Percentiles rank a stretch among this genome's conserved stretches.
Evolutionary conservation across 2,888 invertebrate genomes (phyloP).

Genomic region (Rapana venosa): DNA sequence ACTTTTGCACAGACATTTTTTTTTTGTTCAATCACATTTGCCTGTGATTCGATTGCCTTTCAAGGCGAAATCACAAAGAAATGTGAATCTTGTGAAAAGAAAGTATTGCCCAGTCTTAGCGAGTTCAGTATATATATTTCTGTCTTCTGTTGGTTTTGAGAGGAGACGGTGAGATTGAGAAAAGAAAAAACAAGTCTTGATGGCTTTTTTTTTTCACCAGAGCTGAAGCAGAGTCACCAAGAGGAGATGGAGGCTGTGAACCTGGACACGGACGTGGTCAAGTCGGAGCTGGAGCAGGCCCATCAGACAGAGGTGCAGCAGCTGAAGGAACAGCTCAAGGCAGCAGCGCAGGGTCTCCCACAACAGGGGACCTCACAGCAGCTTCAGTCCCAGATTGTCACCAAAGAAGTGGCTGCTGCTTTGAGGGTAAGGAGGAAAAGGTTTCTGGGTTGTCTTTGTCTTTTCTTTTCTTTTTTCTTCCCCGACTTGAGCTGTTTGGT

Average conservation of each 20-base stretch:
- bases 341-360: conserved; percentile 10
- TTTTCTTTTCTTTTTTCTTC: too few relatives aligned
- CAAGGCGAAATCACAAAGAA: too few relatives aligned
- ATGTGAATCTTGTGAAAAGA: too few relatives aligned
- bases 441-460: background rate
- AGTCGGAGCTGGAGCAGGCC: conserved; percentile 56
- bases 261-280: conserved; percentile 55
- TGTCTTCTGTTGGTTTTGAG: too few relatives aligned
- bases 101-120: too few relatives aligned
- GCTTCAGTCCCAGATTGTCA: background rate
- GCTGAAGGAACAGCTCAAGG: conserved; percentile 38
- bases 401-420: background rate
- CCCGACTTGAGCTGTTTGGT: too few relatives aligned
- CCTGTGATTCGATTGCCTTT: too few relatives aligned
- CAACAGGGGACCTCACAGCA: background rate
- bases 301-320: conserved; percentile 46
- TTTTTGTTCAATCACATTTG: too few relatives aligned
- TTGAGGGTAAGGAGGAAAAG: background rate
- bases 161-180: too few relatives aligned
- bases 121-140: too few relatives aligned
- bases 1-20: too few relatives aligned
- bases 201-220: conserved; percentile 26
- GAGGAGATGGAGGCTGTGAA: conserved; percentile 51
- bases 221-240: conserved; percentile 44
- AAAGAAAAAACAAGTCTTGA: too few relatives aligned